Conservation (phyloP, 2,113 vertebrate genomes). For the Oncorhynchus kisutch region DNA sequence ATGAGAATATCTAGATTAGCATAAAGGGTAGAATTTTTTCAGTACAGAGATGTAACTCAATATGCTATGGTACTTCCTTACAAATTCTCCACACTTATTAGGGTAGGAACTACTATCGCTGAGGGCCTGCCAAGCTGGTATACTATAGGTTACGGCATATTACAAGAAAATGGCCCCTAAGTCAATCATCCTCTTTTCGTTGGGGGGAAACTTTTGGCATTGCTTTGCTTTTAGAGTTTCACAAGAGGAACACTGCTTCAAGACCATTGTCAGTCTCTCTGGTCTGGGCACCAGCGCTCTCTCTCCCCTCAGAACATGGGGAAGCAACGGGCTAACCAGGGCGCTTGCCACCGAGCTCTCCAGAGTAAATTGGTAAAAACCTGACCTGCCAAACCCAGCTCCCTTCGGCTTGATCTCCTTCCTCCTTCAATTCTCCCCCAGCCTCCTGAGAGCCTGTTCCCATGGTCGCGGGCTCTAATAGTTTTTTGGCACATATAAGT, state of each 20-base stretch:
- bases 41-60: slow-evolving; percentile 50
- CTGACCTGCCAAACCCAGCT: slow-evolving; percentile 44
- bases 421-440: slow-evolving; percentile 31
- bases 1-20: slow-evolving; percentile 43
- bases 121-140: slow-evolving; percentile 37
- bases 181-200: slow-evolving; percentile 9
- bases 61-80: slow-evolving; percentile 50
- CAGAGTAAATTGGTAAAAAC: slow-evolving; percentile 33
- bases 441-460: slow-evolving; percentile 48
- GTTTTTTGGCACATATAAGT: slow-evolving; percentile 53
- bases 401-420: slow-evolving; percentile 43
- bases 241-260: not conserved
- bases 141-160: slow-evolving; percentile 36
- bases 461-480: slow-evolving; percentile 52
- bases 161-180: slow-evolving; percentile 30
- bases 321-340: not conserved
- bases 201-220: not conserved
- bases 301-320: not conserved
- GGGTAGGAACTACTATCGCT: slow-evolving; percentile 38
- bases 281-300: slow-evolving; percentile 8
- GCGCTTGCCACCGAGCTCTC: slow-evolving; percentile 16
- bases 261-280: not conserved
- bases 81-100: slow-evolving; percentile 53
- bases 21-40: slow-evolving; percentile 36
- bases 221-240: not conserved